Conservation (phyloP, 2,888 invertebrate species). For the Mylabris sibirica region DNA sequence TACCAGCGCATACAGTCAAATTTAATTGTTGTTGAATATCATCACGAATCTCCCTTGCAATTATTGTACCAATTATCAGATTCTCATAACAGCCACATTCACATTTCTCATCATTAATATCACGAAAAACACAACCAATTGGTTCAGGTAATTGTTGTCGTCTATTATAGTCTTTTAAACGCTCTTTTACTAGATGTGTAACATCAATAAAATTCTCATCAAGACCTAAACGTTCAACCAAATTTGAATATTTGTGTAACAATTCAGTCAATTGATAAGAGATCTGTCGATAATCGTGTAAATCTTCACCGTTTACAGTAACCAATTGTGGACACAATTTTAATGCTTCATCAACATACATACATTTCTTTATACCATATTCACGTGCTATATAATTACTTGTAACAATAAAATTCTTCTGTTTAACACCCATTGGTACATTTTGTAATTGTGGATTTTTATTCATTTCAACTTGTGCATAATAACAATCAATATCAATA, state of each 20-base stretch:
- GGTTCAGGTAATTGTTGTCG: conserved; percentile 8
- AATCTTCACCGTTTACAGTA: conserved; percentile 83
- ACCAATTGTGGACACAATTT: conserved; percentile 77
- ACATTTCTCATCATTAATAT: conserved; percentile 65
- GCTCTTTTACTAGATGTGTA: conserved; percentile 70
- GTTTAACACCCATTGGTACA: conserved; percentile 81
- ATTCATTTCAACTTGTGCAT: conserved; percentile 86
- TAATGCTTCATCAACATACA: conserved; percentile 77
- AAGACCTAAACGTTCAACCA: conserved; percentile 82
- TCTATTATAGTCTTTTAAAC: conserved; percentile 50
- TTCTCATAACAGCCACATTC: conserved; percentile 78
- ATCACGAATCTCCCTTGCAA: conserved; percentile 79
- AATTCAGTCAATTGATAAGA: conserved; percentile 79
- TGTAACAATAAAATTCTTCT: conserved; percentile 85
- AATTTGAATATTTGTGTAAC: conserved; percentile 74
- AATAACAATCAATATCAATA: conserved; percentile 84
- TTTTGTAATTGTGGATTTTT: conserved; percentile 72
- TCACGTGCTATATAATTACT: conserved; percentile 83
- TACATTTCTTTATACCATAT: conserved; percentile 79
- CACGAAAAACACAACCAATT: conserved; percentile 68
- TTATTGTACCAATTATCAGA: conserved; percentile 73
- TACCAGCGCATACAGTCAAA: conserved; percentile 82
- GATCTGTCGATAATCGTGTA: conserved; percentile 79
- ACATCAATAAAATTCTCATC: conserved; percentile 89
- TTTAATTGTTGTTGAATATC: conserved; percentile 73